Evolutionary conservation across 2,888 invertebrate species (phyloP), one percentile per base, ranked within the genome.

Genomic region (Cataglyphis altisquamis): DNA sequence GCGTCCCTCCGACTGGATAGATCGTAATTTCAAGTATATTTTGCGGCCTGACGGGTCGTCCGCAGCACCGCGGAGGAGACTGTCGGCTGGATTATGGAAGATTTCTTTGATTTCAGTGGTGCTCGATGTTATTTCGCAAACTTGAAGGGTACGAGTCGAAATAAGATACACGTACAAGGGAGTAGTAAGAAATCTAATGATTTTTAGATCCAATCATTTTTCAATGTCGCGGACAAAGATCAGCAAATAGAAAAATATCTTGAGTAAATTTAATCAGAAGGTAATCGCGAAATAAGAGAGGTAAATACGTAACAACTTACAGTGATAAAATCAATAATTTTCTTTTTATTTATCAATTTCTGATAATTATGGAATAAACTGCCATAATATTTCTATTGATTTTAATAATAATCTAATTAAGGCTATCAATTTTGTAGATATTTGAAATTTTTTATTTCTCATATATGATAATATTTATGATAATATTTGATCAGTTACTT

Each of bases 1-100:
- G 68, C 84, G 78, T 81, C 82, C 70, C 60, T 86, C 84, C 32
- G 55, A 85, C 87, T 84, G 84, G 86, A 84, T 88, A 82, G 84
- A 84, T 89, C 82, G 89, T 84, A 87, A 89, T 88, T 89, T 89
- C 82, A 36, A 87, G 82, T 82, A 87, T 83, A 83, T 83, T 86
- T 81, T 72, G 83, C 81, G 73, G 67, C 74, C 83, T 66, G 87
- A 55, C 86, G 72, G 67, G 55, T 66, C 55, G 78, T 67, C 73
- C 48, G 39, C 1, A 66, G 36, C 41, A 36, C 36, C 21, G 55
- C 75, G 29, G 39, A 29, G n/a, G 39, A 67, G 57, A 70, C 68
- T 60, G 12, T 29, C n/a, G 21, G 78, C 78, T 80, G 78, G 78
- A 80, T 80, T 80, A 80, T 18, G 70, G 70, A 45, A 80, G 78